Evolutionary conservation across 2,113 vertebrate species (phyloP), one percentile per base, ranked within the genome.

Genomic region (Misgurnus anguillicaudatus): DNA sequence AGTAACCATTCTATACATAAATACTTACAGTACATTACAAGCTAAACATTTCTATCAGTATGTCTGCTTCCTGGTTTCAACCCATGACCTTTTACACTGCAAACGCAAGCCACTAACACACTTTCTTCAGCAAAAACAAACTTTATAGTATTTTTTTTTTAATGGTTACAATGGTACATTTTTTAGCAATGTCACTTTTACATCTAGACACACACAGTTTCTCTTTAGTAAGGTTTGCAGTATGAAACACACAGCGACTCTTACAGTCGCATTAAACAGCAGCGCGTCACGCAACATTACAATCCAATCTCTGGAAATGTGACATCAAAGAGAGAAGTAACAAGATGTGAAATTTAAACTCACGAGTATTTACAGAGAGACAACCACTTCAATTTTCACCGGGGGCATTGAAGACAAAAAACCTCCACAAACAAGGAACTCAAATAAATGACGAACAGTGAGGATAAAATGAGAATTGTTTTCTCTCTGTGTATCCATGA

Each of bases 331-430:
- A 3, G 39, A 60, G 61, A 61, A 45, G 39, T 61, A 74, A 74
- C 71, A 74, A 61, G 71, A 62, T 74, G 71, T 45, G 71, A 74
- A 74, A 74, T 62, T 74, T 47, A 62, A 74, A 45, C 39, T 9
- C 6, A 8, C 55, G 5, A 6, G 39, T 45, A 74, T 61, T 74
- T 74, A 74, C 57, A 13, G 57, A 16, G 48, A 72, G 69, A 57
- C 69, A 41, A 58, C n/a, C 36, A 39, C 41, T 61, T 74, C 57
- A 61, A 47, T 74, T 61, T 41, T 42, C 70, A 13, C 70, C 24
- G 2, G 67, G 17, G 67, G 42, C 17, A 48, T 60, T 58, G 5
- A 48, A 14, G 5, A 69, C 13, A 69, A 60, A 71, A 61, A 45
- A 65, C 6, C 42, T 47, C 57, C 3, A 8, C 7, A 2, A 10